A percentile compares a stretch with the other conserved stretches of the same genome.
Evolutionary conservation across 2,888 invertebrate species (phyloP).

Genomic region (Leptopterna dolabrata): DNA sequence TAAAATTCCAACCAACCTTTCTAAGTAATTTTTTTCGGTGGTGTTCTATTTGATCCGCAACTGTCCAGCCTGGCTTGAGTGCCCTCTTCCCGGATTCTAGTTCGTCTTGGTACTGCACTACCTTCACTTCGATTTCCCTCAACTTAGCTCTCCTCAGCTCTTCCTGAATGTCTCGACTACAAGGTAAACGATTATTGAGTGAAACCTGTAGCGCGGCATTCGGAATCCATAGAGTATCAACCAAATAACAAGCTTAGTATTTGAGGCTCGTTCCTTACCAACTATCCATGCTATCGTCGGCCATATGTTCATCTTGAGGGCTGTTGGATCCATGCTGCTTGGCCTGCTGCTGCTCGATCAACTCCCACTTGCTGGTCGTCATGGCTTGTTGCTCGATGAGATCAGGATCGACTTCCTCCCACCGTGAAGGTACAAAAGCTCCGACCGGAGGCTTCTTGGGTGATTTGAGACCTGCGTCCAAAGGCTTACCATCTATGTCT

Average conservation of each 20-base stretch:
- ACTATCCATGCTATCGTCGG: slow-evolving; percentile 67
- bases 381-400: slow-evolving; percentile 84
- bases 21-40: slow-evolving; percentile 89
- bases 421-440: slow-evolving; percentile 89
- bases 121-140: slow-evolving; percentile 94
- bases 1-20: slow-evolving; percentile 72
- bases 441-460: slow-evolving; percentile 71
- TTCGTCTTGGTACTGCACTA: slow-evolving; percentile 95
- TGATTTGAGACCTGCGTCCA: slow-evolving; percentile 78
- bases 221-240: neutral
- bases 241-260: neutral
- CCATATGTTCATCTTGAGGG: slow-evolving; percentile 37
- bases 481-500: slow-evolving; percentile 67
- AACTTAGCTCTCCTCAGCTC: slow-evolving; percentile 80
- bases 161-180: slow-evolving; percentile 59
- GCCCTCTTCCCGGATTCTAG: slow-evolving; percentile 85
- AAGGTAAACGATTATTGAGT: neutral
- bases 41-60: slow-evolving; percentile 88
- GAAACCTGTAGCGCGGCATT: too few relatives aligned
- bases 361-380: slow-evolving; percentile 90
- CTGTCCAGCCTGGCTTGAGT: slow-evolving; percentile 78
- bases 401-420: slow-evolving; percentile 95
- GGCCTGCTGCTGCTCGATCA: slow-evolving; percentile 72
- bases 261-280: slow-evolving; percentile 62
- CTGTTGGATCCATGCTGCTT: neutral